Evolutionary conservation across 2,888 invertebrate genomes (phyloP).

Genomic region (Saturnia pavonia): DNA sequence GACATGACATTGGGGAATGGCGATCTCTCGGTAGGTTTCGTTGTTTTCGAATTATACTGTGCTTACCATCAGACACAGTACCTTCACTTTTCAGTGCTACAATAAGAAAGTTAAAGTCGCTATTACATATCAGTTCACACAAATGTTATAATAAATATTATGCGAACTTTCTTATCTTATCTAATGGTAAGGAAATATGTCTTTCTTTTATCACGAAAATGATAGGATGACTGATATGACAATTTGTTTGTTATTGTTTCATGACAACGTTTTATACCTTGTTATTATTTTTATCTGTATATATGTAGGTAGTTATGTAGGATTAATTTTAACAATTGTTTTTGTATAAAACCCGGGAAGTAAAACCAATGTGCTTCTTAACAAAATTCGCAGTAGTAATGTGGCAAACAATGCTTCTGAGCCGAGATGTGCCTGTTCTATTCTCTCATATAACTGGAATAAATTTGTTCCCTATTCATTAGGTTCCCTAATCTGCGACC

Average conservation of each 20-base stretch:
- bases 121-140: background rate
- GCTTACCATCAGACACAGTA: too few relatives aligned
- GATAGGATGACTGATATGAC: background rate
- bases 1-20: too few relatives aligned
- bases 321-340: background rate
- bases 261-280: background rate
- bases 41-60: too few relatives aligned
- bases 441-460: too few relatives aligned
- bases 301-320: background rate
- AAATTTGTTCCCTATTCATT: too few relatives aligned
- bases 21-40: too few relatives aligned
- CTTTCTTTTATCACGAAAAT: background rate
- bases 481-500: too few relatives aligned
- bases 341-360: background rate
- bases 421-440: too few relatives aligned
- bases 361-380: background rate
- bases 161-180: background rate
- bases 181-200: background rate
- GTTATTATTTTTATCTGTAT: background rate
- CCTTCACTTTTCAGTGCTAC: too few relatives aligned
- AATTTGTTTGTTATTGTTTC: background rate
- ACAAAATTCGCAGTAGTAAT: too few relatives aligned
- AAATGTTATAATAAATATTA: slow-evolving; percentile 1
- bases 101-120: background rate
- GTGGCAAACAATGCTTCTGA: too few relatives aligned